Evolutionary conservation across 2,888 invertebrate genomes (phyloP).

Genomic region (Holacanthella duospinosa): DNA sequence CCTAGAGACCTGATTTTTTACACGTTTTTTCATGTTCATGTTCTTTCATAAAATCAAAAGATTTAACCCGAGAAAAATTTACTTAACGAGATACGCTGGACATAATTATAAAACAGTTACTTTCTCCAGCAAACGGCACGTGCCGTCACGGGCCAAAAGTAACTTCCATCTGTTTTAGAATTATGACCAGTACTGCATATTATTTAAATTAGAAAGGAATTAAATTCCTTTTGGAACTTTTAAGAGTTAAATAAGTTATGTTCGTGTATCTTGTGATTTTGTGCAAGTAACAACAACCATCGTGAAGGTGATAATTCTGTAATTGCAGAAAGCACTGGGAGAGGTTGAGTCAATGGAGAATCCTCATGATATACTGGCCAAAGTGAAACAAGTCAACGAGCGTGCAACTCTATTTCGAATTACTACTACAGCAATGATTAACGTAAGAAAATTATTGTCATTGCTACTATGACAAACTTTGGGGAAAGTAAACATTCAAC

Average conservation of each 20-base stretch:
- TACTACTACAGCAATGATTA: conserved; percentile 93
- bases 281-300: background rate
- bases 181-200: no score
- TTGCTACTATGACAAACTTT: no score
- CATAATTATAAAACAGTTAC: no score
- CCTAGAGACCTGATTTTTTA: no score
- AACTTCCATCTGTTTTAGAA: no score
- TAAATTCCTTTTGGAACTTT: background rate
- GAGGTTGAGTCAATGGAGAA: conserved; percentile 60
- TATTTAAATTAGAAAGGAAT: background rate
- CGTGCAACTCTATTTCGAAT: conserved; percentile 89
- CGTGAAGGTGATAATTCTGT: background rate
- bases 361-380: conserved; percentile 54
- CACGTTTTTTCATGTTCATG: no score
- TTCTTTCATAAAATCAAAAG: no score
- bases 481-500: background rate
- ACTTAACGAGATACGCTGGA: no score
- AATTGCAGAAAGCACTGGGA: conserved; percentile 47
- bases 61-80: no score
- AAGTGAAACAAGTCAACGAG: conserved; percentile 82
- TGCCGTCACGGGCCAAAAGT: no score
- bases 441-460: conserved; percentile 51
- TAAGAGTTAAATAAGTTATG: background rate
- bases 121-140: no score
- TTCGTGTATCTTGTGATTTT: background rate